Base-by-base conservation (phyloP, 2,888 invertebrate genomes). In the Priocnemis perturbator region DNA sequence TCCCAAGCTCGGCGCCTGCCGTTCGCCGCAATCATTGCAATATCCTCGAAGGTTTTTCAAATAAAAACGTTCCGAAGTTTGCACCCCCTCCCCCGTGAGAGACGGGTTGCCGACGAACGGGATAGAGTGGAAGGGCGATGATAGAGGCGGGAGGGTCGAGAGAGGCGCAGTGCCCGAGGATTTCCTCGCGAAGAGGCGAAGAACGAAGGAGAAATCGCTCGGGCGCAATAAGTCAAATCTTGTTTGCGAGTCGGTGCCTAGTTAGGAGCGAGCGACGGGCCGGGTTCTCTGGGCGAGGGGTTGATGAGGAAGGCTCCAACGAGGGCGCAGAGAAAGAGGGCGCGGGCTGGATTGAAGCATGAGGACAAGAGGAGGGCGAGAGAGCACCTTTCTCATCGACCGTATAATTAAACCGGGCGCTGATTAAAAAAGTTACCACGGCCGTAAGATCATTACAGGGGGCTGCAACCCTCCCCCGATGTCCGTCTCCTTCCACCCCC, bases 381-480 rank as follows among this genome's bases (percentile, higher is more conserved):
- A 71, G 84, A 85, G 84, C 81, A 85, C 84, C 85, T 87, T 85
- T 83, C 85, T 85, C 86, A 86, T 88, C 88, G 87, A 86, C 83
- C 87, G 85, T 87, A 87, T 88, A 88, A 88, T 88, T 88, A 87
- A 87, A 88, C 86, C 84, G 83, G 84, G 85, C 86, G 87, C 87
- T 88, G 87, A 88, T 88, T 88, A 88, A 88, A 88, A 88, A 88
- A 88, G 87, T 88, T 88, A 85, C 86, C 83, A 80, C 82, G 83
- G 79, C 83, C 84, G 85, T 87, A 87, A 88, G 87, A 87, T 88
- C 87, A 88, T 88, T 88, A 88, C 84, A 83, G 82, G 79, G 79
- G 81, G 80, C 82, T 85, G 77, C 77, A 69, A 67, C 70, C 64
- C 64, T 52, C 67, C 69, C 69, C 11, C 64, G 59, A 65, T 67